phyloP scores from a whole-genome alignment of 2,888 invertebrate species.

The Panzeria rudis region DNA sequence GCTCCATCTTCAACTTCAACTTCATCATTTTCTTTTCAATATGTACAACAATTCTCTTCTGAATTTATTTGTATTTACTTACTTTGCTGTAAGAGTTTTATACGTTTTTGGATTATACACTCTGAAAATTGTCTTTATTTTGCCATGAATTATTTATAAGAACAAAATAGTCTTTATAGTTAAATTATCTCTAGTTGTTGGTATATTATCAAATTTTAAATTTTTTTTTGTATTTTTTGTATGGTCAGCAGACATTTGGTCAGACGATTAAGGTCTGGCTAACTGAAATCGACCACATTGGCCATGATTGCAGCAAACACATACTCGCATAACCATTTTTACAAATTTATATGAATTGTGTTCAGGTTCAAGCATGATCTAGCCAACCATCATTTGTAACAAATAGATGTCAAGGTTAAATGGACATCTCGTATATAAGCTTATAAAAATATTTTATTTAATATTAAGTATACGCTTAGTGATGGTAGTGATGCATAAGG shows the following conservation, averaged over 20 bases:
- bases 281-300: conserved; percentile 42
- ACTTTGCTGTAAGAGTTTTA: not conserved
- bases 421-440: not conserved
- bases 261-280: conserved; percentile 56
- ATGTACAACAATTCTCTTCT: not conserved
- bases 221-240: not conserved
- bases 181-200: conserved; percentile 11
- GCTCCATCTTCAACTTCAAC: too few relatives aligned
- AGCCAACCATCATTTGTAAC: conserved; percentile 2
- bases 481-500: not conserved
- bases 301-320: conserved; percentile 33
- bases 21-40: not conserved
- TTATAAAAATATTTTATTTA: not conserved
- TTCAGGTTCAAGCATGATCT: not conserved
- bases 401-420: conserved; percentile 45
- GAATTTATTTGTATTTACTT: not conserved
- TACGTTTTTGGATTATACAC: not conserved
- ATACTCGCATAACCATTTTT: not conserved
- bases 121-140: conserved; percentile 21
- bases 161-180: conserved; percentile 10
- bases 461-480: conserved; percentile 1
- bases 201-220: not conserved
- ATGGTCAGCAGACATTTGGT: conserved; percentile 55
- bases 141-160: conserved; percentile 48
- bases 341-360: not conserved